Conservation (phyloP, 1,140 invertebrate species). For the Aphis gossypii region DNA sequence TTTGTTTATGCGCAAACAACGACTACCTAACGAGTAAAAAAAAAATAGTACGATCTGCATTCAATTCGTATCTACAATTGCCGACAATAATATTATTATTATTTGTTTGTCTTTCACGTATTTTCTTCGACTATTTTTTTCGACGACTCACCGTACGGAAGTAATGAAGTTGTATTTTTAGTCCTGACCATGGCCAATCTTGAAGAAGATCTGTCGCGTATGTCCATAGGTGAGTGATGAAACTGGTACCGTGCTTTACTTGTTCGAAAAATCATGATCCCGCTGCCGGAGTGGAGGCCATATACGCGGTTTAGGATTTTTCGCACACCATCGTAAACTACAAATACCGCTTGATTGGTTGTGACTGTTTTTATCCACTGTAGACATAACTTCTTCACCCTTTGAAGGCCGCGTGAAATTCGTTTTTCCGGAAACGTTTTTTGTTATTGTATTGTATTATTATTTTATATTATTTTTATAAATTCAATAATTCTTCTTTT, state of each 20-base stretch:
- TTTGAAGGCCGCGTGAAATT: background rate
- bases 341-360: background rate
- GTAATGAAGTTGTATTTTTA: slow-evolving; percentile 25
- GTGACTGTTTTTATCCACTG: background rate
- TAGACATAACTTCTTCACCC: background rate
- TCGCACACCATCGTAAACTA: background rate
- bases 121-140: background rate
- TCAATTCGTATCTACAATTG: background rate
- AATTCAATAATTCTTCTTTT: background rate
- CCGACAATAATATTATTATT: background rate
- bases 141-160: background rate
- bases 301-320: background rate
- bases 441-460: too few species aligned
- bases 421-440: background rate
- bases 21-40: background rate
- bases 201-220: slow-evolving; percentile 45
- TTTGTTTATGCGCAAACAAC: slow-evolving; percentile 58
- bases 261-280: background rate
- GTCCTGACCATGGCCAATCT: slow-evolving; percentile 31
- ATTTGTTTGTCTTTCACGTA: background rate
- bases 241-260: background rate
- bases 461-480: background rate
- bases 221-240: slow-evolving; percentile 44
- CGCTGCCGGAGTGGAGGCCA: background rate
- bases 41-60: background rate